A percentile compares a stretch with the other conserved stretches of the same genome.
Evolutionary conservation across 2,113 vertebrate species (phyloP).

Genomic region (Anarhynchus alexandrinus): DNA sequence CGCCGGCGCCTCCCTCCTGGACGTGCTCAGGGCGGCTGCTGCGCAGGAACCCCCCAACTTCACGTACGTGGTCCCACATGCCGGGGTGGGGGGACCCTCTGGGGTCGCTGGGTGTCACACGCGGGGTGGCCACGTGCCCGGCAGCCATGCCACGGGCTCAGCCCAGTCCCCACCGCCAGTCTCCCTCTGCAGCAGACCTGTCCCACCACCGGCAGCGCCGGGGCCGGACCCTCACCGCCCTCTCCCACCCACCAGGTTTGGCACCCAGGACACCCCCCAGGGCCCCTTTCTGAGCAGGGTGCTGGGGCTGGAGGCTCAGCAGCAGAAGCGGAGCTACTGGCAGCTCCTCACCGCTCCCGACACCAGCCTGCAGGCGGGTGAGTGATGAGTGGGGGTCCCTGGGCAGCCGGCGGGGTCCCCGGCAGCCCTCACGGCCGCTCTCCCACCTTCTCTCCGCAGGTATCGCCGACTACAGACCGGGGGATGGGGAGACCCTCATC

Average conservation of each 20-base stretch:
- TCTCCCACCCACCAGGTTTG: conserved; percentile 73
- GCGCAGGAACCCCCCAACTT: conserved; percentile 51
- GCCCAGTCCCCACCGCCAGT: fast-evolving
- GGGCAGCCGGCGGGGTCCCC: fast-evolving
- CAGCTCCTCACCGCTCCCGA: conserved; percentile 71
- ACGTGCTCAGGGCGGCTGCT: conserved; percentile 71
- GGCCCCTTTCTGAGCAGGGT: conserved; percentile 84
- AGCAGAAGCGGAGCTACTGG: conserved; percentile 82
- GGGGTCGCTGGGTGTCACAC: not conserved
- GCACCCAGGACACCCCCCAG: conserved; percentile 76
- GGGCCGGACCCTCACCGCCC: fast-evolving
- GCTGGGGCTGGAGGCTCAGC: conserved; percentile 74
- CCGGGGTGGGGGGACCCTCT: not conserved
- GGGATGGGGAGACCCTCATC: conserved; percentile 72
- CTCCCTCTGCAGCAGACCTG: not conserved
- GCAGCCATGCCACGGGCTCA: fast-evolving
- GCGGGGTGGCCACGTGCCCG: fast-evolving
- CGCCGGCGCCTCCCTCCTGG: conserved; percentile 72
- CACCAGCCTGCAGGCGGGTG: conserved; percentile 77
- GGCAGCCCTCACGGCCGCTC: fast-evolving
- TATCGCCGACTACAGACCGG: conserved; percentile 82
- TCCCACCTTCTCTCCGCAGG: conserved; percentile 67
- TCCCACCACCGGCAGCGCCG: fast-evolving
- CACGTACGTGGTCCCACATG: conserved; percentile 45
- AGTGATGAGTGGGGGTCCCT: not conserved